Evolutionary conservation across 2,113 vertebrate genomes (phyloP), one percentile per base, ranked within the genome.

Genomic region (Vulpes lagopus): DNA sequence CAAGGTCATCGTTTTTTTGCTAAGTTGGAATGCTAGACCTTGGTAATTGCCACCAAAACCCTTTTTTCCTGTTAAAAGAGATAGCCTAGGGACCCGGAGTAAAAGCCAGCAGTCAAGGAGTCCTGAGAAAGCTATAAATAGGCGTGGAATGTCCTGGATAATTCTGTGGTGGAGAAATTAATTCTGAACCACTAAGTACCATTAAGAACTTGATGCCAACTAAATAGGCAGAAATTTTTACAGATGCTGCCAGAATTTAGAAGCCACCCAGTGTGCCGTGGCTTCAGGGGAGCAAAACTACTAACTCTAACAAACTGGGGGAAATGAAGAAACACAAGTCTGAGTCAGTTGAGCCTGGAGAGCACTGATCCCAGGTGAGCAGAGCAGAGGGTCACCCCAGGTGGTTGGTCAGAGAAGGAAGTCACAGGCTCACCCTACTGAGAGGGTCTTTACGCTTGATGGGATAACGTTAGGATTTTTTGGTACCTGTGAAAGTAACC

Each of bases 111-210:
- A 82, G 78, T 51, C 53, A 2, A 43, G 38, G 65, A 55, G 83
- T 51, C 67, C 89, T 80, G 49, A 67, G 67, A 64, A 67, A 79
- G 65, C 43, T 79, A 8, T 55, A 60, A 19, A 30, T 53, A 86
- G 89, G n/a, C 59, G 1, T 51, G 71, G 81, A 62, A 65, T 65
- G 60, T 81, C 76, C 90, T 62, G 65, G 95, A n/a, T 67, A 69
- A 49, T 67, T 91, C 49, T 83, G 51, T 60, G 91, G 81, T 67
- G 16, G 69, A 38, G 57, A 67, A 91, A 85, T 97, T 85, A 62
- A 76, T 93, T 89, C 86, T 60, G 86, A 86, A 51, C 55, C 88
- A 91, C 49, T 73, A 78, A 93, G 71, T 89, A n/a, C 91, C 64
- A 51, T 60, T 84, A 81, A 81, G 79, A 95, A 83, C 67, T 67